These are phyloP conservation scores for Atta texana DNA, from an alignment of 1,140 invertebrate species.

Conservation along the genomic window DNA sequence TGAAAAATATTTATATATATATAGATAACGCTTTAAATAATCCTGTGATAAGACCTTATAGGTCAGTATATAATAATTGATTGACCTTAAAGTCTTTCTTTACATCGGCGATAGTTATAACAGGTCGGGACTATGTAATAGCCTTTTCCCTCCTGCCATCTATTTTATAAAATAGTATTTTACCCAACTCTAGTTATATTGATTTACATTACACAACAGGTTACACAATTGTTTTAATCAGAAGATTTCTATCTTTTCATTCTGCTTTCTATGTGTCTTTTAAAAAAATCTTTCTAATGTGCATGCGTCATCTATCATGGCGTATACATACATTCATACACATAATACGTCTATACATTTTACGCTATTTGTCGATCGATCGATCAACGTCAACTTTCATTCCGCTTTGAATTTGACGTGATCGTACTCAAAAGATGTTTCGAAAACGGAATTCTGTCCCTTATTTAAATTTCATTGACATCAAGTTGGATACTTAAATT, in stretches of 20 bases:
- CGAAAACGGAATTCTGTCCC: background rate
- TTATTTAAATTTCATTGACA: background rate
- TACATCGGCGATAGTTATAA: constrained; percentile 18
- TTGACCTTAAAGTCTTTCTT: constrained; percentile 22
- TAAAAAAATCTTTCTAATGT: constrained; percentile 41
- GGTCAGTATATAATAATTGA: constrained; percentile 22
- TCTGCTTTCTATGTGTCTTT: constrained; percentile 54
- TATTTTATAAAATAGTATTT: constrained; percentile 48
- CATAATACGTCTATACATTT: constrained; percentile 19
- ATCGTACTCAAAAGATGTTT: background rate
- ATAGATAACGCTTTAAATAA: constrained; percentile 2
- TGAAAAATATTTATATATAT: background rate
- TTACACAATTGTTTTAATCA: constrained; percentile 37
- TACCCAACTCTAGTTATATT: constrained; percentile 32
- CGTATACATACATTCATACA: constrained; percentile 29
- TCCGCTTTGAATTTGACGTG: background rate
- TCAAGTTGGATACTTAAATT: background rate
- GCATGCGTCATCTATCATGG: constrained; percentile 58
- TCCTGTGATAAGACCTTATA: background rate
- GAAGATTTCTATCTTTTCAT: constrained; percentile 9
- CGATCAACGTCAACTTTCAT: constrained; percentile 45
- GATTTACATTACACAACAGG: constrained; percentile 21
- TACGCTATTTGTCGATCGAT: background rate
- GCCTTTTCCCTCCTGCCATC: background rate
- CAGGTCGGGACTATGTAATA: background rate